These are phyloP conservation scores for Adelosebastes latens DNA, from an alignment of 2,797 vertebrate genomes.

Conservation along the genomic window DNA sequence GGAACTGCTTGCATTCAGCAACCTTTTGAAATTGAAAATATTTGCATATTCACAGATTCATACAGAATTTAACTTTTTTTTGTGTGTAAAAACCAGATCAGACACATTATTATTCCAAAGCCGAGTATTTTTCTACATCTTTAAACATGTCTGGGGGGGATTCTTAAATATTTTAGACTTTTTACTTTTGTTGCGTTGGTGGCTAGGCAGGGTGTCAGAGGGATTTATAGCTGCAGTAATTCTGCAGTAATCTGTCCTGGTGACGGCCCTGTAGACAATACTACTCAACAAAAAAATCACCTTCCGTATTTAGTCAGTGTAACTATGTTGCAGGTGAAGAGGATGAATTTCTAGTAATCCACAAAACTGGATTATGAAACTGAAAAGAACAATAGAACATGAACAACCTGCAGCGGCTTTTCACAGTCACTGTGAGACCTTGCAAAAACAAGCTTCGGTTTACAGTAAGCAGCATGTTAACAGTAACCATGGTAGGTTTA, in stretches of 20 bases:
- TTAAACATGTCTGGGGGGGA: background rate
- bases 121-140: background rate
- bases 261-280: background rate
- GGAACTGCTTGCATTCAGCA: background rate
- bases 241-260: background rate
- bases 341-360: background rate
- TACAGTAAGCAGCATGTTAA: conserved; percentile 36
- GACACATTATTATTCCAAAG: background rate
- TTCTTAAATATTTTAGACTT: background rate
- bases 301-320: background rate
- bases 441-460: conserved; percentile 18
- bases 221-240: background rate
- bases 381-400: background rate
- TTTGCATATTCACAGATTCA: background rate
- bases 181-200: background rate
- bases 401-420: background rate
- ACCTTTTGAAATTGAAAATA: background rate
- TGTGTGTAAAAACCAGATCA: background rate
- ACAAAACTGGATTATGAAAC: background rate
- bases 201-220: background rate
- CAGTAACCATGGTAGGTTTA: conserved; percentile 27
- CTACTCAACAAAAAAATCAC: background rate
- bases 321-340: background rate
- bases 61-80: background rate
- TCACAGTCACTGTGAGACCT: background rate